Base-by-base conservation (phyloP, 2,113 vertebrate genomes). In the Rafetus swinhoei region DNA sequence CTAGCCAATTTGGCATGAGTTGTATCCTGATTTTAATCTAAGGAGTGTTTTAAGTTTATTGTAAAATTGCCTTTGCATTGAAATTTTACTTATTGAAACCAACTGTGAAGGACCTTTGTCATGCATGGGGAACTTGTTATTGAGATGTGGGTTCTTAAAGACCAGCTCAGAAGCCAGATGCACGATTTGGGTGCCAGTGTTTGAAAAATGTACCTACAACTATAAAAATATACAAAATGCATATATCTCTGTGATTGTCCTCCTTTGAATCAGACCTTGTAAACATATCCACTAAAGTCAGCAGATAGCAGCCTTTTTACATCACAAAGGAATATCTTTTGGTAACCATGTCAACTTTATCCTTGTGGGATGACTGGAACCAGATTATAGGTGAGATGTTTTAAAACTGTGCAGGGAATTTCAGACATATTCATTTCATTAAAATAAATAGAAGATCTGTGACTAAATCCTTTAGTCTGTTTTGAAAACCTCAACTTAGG, bases 401-500 rank as follows among this genome's bases (percentile, higher is more conserved):
- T 80, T 84, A 91, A 92, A 87, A 35, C 56, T 82, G 35, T 45
- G 84, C 82, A 77, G 13, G 74, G 79, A 14, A 57, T 13, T 91
- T 59, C 21, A 79, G 77, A 22, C 13, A 6, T 84, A 82, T 32
- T 25, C 35, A 50, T 25, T 16, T 45, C 10, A 27, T 59, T 92
- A 57, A 55, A 77, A 94, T 0, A 39, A 74, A 27, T 45, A 50
- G 45, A 89, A 86, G 83, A 53, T 89, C 85, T 0, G 19, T 81
- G 92, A 56, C 39, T 15, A 77, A 77, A 77, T 15, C 35, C 39
- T 24, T 50, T 6, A 12, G 6, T 19, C n/a, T n/a, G 90, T 56
- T 94, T 94, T 94, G 81, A 92, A 95, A 82, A 95, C 92, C 85
- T 86, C 81, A 79, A 1, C 82, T 90, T 88, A 89, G 95, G 69